Base-by-base conservation (phyloP, 2,797 vertebrate species). In the Onychomys arenicola region DNA sequence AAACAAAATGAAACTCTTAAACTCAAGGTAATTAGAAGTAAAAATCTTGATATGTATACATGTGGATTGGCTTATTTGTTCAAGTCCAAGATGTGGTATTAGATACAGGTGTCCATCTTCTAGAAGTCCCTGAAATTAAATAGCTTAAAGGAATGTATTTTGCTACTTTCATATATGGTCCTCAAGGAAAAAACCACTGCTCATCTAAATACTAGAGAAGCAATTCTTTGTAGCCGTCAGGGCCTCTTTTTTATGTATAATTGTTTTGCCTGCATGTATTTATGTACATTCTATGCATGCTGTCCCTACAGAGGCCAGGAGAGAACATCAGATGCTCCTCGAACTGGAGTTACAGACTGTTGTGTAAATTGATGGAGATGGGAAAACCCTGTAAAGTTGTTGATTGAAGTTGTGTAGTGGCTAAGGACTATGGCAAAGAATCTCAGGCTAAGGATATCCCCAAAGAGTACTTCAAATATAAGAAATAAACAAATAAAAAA, bases 111-210 rank as follows among this genome's bases (percentile, higher is more conserved):
- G 17, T 93, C 78, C 91, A 81, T 94, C 6, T 55, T 55, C 19
- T 7, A 94, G 73, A 96, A 93, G 90, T 91, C 59, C 63, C 91
- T 96, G 91, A 97, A 97, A 97, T 75, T 89, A 94, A 93, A 93
- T 94, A 96, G 57, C 77, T 89, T 93, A 88, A 97, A 94, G 77
- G 87, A 89, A 59, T 75, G 37, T 93, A 73, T 95, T n/a, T 87
- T 95, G 52, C 59, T 90, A 69, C 32, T 94, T 96, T 85, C 95
- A 52, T 40, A 57, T 95, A 92, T 52, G 55, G 34, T 96, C 46
- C 85, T 80, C 90, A 97, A 97, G n/a, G 21, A 77, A 85, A 37
- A 84, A 52, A 81, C 13, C 17, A 37, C 1, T 89, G 23, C 5
- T 63, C 10, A 61, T 88, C 25, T 95, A 93, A 96, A 86, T 95